Conservation (phyloP, 2,888 invertebrate genomes). For the Pandemis heparana region DNA sequence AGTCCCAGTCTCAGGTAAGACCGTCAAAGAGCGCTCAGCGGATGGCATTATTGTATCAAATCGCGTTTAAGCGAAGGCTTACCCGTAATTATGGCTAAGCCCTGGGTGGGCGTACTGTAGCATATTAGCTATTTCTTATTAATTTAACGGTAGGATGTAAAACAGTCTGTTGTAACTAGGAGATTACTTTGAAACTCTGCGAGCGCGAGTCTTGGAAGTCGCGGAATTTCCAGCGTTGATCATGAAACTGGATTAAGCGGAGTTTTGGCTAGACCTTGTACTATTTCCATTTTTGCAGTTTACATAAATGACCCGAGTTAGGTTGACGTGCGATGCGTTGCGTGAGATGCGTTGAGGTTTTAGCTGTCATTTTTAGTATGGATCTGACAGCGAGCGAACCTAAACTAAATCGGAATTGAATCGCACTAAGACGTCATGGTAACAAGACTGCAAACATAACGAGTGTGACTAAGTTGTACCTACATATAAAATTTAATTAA, state of each 20-base stretch:
- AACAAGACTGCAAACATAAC: too few species aligned
- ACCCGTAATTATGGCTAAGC: constrained; percentile 22
- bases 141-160: constrained; percentile 1
- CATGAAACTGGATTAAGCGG: background rate
- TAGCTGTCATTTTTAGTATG: too few species aligned
- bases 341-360: too few species aligned
- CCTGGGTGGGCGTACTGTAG: constrained; percentile 6
- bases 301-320: too few species aligned
- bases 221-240: background rate
- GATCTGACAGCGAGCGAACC: too few species aligned
- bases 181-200: background rate
- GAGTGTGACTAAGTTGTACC: background rate
- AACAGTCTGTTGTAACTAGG: background rate
- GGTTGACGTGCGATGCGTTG: too few species aligned
- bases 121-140: constrained; percentile 26
- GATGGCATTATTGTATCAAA: constrained; percentile 30
- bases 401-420: too few species aligned
- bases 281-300: too few species aligned
- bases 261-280: too few species aligned
- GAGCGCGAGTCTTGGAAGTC: background rate
- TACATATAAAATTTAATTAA: constrained; percentile 7
- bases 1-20: constrained; percentile 10
- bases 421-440: too few species aligned
- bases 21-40: constrained; percentile 26
- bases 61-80: constrained; percentile 33